Evolutionary conservation across 2,888 invertebrate genomes (phyloP).

Genomic region (Chrysolina oricalcia): DNA sequence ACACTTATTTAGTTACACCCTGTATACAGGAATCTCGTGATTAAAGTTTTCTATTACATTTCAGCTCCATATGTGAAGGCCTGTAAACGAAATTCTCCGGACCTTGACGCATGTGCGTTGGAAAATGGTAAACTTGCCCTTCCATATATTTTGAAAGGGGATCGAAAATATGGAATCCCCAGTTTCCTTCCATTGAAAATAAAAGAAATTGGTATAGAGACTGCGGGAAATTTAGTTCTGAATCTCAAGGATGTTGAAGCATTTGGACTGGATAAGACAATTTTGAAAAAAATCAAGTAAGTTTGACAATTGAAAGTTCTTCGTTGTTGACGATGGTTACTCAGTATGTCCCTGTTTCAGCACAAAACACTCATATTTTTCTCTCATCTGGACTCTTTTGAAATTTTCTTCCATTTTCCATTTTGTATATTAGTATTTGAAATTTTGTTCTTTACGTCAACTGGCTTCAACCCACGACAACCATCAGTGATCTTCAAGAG

Average conservation of each 20-base stretch:
- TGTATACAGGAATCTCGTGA: too few species aligned
- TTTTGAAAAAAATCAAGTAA: background rate
- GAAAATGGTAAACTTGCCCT: background rate
- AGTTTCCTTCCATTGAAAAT: background rate
- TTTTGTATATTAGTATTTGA: too few species aligned
- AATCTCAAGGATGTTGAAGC: background rate
- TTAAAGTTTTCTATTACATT: too few species aligned
- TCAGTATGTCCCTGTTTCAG: too few species aligned
- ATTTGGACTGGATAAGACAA: background rate
- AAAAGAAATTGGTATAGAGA: background rate
- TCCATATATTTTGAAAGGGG: background rate
- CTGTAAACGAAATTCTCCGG: background rate
- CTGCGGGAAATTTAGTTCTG: background rate
- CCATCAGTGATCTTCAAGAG: too few species aligned
- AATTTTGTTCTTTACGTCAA: too few species aligned
- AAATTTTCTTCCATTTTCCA: too few species aligned
- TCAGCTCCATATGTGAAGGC: background rate
- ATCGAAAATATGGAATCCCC: constrained; percentile 8
- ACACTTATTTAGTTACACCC: too few species aligned
- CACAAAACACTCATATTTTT: background rate
- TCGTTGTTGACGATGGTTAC: background rate
- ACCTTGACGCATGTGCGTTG: background rate
- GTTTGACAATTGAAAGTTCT: background rate
- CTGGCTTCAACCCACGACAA: too few species aligned
- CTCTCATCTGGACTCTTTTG: background rate